A percentile compares a stretch with the other conserved stretches of the same genome.
Evolutionary conservation across 1,140 invertebrate genomes (phyloP).

Genomic region (Holotrichia oblita): DNA sequence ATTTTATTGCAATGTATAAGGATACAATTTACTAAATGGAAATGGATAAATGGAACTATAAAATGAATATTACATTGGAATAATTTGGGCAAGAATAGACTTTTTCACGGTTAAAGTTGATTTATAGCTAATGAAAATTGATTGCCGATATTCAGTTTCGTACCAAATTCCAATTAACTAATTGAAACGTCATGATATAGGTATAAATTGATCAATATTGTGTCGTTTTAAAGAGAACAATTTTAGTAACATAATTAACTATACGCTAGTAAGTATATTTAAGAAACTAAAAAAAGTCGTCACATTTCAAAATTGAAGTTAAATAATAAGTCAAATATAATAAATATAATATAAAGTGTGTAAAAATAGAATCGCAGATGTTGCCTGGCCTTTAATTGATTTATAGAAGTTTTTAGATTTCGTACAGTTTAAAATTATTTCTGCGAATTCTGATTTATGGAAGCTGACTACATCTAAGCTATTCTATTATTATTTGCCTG

Average conservation of each 20-base stretch:
- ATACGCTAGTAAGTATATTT: not conserved
- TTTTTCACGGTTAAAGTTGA: not conserved
- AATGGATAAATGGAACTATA: not conserved
- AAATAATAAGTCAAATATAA: too few relatives aligned
- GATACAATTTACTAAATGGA: not conserved
- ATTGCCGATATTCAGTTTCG: not conserved
- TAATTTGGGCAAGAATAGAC: not conserved
- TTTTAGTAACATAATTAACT: not conserved
- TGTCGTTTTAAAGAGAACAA: not conserved
- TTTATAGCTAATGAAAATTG: not conserved
- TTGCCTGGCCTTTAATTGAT: too few relatives aligned
- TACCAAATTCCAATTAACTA: conserved; percentile 3
- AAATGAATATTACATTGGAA: not conserved
- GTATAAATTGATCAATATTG: not conserved
- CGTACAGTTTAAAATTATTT: too few relatives aligned
- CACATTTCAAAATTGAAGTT: too few relatives aligned
- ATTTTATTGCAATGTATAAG: too few relatives aligned
- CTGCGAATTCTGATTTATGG: too few relatives aligned
- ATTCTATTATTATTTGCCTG: not conserved
- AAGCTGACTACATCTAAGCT: too few relatives aligned
- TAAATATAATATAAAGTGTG: too few relatives aligned
- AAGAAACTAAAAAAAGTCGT: too few relatives aligned
- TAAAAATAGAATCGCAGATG: too few relatives aligned
- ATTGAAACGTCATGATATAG: not conserved
- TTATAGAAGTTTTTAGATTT: too few relatives aligned